A percentile compares a stretch with the other conserved stretches of the same genome.
phyloP scores from a whole-genome alignment of 1,140 invertebrate species.

The Sweltsa coloradensis region DNA sequence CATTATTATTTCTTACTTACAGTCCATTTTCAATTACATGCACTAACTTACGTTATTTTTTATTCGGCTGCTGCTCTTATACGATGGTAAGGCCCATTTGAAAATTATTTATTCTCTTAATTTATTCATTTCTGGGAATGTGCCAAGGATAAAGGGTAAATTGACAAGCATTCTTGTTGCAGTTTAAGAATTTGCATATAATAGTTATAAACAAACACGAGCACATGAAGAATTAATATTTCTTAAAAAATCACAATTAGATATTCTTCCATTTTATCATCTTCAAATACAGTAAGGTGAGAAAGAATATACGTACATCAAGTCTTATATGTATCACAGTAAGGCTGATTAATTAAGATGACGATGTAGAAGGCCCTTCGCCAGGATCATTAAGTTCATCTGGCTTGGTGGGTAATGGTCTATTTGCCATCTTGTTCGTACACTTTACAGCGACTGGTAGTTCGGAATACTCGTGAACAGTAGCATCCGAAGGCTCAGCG shows the following conservation, averaged over 20 bases:
- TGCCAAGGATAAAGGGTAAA: too few relatives aligned
- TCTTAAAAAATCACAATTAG: neutral
- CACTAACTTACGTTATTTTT: too few relatives aligned
- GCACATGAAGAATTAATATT: neutral
- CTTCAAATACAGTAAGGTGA: neutral
- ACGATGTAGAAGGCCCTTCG: constrained; percentile 21
- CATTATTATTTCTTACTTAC: too few relatives aligned
- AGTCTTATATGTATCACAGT: neutral
- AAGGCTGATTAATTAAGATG: neutral
- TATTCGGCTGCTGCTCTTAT: too few relatives aligned
- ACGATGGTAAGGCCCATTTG: too few relatives aligned
- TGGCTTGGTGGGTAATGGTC: constrained; percentile 55
- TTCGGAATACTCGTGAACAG: constrained; percentile 59
- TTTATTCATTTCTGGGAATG: too few relatives aligned
- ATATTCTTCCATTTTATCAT: neutral
- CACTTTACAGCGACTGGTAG: constrained; percentile 34
- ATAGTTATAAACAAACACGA: neutral
- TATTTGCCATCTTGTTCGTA: constrained; percentile 44
- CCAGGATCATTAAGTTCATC: constrained; percentile 27
- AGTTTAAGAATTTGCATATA: too few relatives aligned
- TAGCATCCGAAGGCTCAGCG: constrained; percentile 39
- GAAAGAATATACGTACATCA: neutral
- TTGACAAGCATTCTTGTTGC: too few relatives aligned
- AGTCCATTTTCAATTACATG: too few relatives aligned
- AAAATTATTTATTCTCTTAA: too few relatives aligned